Conservation (phyloP, 2,888 invertebrate species). For the Pecten maximus region DNA sequence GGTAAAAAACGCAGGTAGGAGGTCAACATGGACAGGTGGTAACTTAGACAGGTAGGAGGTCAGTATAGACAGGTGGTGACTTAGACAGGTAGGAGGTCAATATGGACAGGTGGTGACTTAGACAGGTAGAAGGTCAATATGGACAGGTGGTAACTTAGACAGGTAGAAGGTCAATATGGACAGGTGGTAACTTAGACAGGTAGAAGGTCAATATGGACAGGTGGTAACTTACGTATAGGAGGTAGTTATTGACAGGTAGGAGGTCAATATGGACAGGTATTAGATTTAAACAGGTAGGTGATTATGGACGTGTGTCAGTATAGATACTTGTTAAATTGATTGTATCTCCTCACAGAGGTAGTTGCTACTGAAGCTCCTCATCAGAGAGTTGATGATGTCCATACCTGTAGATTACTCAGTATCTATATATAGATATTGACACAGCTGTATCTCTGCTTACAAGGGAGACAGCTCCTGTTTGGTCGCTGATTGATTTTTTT, state of each 20-base stretch:
- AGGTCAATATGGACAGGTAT: background rate
- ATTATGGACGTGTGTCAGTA: background rate
- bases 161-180: background rate
- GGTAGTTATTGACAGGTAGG: background rate
- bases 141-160: background rate
- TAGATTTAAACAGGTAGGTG: background rate
- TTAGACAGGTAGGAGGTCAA: background rate
- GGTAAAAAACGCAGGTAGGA: too few relatives aligned
- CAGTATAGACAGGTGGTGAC: background rate
- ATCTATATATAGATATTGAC: slow-evolving; percentile 8
- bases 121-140: background rate
- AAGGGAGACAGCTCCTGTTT: background rate
- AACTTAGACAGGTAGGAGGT: background rate
- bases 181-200: too few relatives aligned
- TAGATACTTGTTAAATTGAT: background rate
- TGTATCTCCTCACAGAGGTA: background rate
- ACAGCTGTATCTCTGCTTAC: background rate
- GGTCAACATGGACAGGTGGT: too few relatives aligned
- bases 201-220: too few relatives aligned
- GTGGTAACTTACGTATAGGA: background rate
- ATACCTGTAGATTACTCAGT: background rate
- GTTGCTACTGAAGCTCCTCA: background rate
- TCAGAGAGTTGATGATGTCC: background rate
- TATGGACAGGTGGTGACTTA: background rate
- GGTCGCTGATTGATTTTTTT: background rate